These are phyloP conservation scores for Zele albiditarsus DNA, from an alignment of 2,888 invertebrate species.

Conservation along the genomic window DNA sequence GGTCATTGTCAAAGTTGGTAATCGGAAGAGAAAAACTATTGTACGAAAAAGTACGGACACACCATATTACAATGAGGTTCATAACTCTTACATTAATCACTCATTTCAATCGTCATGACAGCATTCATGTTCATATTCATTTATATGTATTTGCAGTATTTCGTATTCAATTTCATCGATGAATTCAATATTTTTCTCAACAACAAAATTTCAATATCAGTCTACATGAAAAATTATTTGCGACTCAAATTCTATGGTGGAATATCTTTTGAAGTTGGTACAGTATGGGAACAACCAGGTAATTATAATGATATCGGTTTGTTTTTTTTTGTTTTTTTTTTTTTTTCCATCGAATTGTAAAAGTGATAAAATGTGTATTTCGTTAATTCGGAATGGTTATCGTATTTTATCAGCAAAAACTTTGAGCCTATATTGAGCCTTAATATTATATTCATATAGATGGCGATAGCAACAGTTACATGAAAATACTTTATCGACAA, in stretches of 20 bases:
- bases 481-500: slow-evolving; percentile 15
- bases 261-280: slow-evolving; percentile 78
- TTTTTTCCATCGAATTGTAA: not conserved
- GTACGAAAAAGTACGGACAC: slow-evolving; percentile 77
- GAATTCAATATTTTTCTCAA: slow-evolving; percentile 77
- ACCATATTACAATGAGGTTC: slow-evolving; percentile 82
- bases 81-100: not conserved
- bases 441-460: not conserved
- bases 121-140: not conserved
- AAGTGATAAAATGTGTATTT: not conserved
- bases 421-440: not conserved
- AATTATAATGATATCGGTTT: slow-evolving; percentile 75
- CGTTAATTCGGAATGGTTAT: not conserved
- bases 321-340: not conserved
- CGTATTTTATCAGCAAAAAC: slow-evolving; percentile 29
- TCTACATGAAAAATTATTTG: slow-evolving; percentile 68
- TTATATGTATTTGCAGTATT: slow-evolving; percentile 75
- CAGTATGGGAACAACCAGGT: slow-evolving; percentile 83
- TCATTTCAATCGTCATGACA: not conserved
- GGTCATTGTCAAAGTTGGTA: slow-evolving; percentile 78
- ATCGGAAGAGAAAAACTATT: slow-evolving; percentile 77
- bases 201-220: slow-evolving; percentile 77
- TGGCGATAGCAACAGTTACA: not conserved
- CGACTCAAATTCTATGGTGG: slow-evolving; percentile 74
- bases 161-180: slow-evolving; percentile 79